Percentiles rank a stretch among this genome's conserved stretches.
These are phyloP conservation scores for Mormyrus proboscirostris DNA, from an alignment of 2,797 vertebrate genomes.

Conservation along the genomic window DNA sequence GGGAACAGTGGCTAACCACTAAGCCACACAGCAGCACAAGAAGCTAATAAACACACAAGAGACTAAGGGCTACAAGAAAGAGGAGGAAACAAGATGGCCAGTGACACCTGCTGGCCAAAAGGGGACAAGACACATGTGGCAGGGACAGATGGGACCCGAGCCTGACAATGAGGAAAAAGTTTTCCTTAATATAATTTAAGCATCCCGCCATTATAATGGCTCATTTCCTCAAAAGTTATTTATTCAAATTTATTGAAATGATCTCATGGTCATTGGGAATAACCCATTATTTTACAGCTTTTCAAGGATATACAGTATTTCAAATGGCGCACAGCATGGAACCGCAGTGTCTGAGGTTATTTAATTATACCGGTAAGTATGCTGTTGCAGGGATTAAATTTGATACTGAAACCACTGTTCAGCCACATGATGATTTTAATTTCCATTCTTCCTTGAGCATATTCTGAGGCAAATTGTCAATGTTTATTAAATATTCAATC, in stretches of 20 bases:
- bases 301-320: neutral
- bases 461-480: slow-evolving; percentile 43
- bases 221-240: neutral
- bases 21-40: neutral
- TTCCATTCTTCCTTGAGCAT: slow-evolving; percentile 39
- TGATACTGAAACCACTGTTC: slow-evolving; percentile 54
- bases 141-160: neutral
- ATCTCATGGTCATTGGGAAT: neutral
- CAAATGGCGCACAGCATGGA: neutral
- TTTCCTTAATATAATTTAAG: neutral
- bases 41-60: neutral
- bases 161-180: neutral
- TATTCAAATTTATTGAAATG: neutral
- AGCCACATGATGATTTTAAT: slow-evolving; percentile 44
- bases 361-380: slow-evolving; percentile 54
- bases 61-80: neutral
- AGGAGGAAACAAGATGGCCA: neutral
- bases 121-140: neutral
- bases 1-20: neutral
- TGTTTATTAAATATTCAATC: slow-evolving; percentile 45
- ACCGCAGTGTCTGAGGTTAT: slow-evolving; percentile 44
- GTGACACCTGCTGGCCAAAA: neutral
- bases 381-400: slow-evolving; percentile 48
- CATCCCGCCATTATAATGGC: neutral
- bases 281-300: neutral